Conservation (phyloP, 2,888 invertebrate species). For the Abrostola tripartita region DNA sequence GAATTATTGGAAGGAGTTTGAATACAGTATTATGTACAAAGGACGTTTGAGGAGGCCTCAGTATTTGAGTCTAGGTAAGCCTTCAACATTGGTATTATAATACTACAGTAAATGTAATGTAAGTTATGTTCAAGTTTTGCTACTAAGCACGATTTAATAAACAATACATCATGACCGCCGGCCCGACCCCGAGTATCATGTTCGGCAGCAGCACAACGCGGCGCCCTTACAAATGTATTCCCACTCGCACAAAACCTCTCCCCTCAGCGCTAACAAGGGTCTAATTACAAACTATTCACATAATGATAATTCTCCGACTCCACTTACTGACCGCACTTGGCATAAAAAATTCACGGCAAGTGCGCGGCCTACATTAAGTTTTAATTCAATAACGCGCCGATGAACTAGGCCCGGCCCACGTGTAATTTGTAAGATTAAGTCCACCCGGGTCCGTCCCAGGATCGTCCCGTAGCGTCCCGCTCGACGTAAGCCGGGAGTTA, state of each 20-base stretch:
- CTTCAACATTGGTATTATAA: too few relatives aligned
- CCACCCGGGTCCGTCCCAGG: slow-evolving; percentile 19
- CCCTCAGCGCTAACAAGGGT: slow-evolving; percentile 22
- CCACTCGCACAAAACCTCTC: not conserved
- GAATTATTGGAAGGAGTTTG: too few relatives aligned
- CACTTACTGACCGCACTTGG: slow-evolving; percentile 20
- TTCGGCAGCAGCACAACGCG: not conserved
- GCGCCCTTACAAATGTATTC: not conserved
- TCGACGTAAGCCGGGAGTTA: slow-evolving; percentile 56
- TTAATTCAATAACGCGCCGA: slow-evolving; percentile 65
- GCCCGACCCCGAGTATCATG: too few relatives aligned
- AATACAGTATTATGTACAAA: too few relatives aligned
- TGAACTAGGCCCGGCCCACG: slow-evolving; percentile 53
- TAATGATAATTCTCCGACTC: slow-evolving; percentile 24
- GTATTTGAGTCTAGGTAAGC: too few relatives aligned
- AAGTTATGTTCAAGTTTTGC: too few relatives aligned
- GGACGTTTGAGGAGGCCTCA: too few relatives aligned
- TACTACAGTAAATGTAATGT: too few relatives aligned
- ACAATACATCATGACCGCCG: too few relatives aligned
- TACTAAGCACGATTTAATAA: too few relatives aligned
- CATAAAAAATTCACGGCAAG: slow-evolving; percentile 51
- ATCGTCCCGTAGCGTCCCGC: slow-evolving; percentile 28
- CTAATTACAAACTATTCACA: slow-evolving; percentile 36
- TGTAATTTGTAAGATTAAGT: slow-evolving; percentile 67
- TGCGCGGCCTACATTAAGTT: slow-evolving; percentile 50